Evolutionary conservation across 1,140 invertebrate species (phyloP).

Genomic region (Drosophila seguyi): DNA sequence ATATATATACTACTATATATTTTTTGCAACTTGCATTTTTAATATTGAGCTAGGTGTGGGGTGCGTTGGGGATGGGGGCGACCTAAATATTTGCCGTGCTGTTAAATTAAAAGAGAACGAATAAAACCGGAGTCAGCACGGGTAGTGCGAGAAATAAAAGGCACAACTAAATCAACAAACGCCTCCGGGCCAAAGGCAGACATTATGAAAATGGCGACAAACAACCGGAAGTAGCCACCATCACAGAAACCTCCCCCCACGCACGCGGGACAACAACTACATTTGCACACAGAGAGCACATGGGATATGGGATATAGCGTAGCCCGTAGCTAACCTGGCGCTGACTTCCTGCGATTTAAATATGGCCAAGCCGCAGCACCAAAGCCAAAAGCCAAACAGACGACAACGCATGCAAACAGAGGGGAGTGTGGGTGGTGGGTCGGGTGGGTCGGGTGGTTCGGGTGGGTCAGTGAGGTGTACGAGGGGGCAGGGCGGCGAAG

Average conservation of each 20-base stretch:
- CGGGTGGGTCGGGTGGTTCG: background rate
- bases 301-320: conserved; percentile 54
- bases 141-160: conserved; percentile 26
- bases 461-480: background rate
- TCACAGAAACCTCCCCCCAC: conserved; percentile 26
- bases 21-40: conserved; percentile 67
- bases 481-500: background rate
- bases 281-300: conserved; percentile 26
- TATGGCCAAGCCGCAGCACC: conserved; percentile 63
- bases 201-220: conserved; percentile 81
- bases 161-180: conserved; percentile 73
- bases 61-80: conserved; percentile 19
- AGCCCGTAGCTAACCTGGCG: conserved; percentile 60
- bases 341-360: conserved; percentile 78
- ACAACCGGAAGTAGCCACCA: conserved; percentile 73
- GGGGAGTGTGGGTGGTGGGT: background rate
- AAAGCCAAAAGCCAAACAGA: conserved; percentile 72
- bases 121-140: conserved; percentile 41
- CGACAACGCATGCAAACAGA: conserved; percentile 70
- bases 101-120: conserved; percentile 67
- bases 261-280: conserved; percentile 14
- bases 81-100: conserved; percentile 77
- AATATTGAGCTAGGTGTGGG: conserved; percentile 44
- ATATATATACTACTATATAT: conserved; percentile 7
- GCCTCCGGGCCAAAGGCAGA: conserved; percentile 53